These are phyloP conservation scores for Chitala chitala DNA, from an alignment of 2,113 vertebrate species.

Conservation along the genomic window DNA sequence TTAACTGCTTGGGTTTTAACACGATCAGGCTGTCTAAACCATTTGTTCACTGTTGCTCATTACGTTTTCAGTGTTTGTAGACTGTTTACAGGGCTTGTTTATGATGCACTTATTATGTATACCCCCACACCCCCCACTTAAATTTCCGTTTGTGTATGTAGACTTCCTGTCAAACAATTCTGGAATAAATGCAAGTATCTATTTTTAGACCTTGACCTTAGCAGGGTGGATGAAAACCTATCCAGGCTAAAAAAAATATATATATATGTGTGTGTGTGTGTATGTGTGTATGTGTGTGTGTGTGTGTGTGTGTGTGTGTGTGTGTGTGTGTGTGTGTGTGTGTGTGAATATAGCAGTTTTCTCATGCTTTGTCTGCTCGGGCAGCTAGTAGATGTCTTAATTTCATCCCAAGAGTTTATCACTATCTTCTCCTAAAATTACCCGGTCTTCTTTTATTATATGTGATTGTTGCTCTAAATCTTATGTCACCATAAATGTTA, in stretches of 20 bases:
- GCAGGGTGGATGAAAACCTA: background rate
- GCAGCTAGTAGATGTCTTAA: background rate
- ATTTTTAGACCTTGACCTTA: background rate
- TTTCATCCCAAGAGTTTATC: too few species aligned
- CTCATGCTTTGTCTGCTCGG: background rate
- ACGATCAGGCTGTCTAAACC: background rate
- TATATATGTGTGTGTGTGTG: background rate
- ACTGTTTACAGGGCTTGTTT: background rate
- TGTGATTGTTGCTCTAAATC: too few species aligned
- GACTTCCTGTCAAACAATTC: slow-evolving; percentile 6
- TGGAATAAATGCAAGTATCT: background rate
- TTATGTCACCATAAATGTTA: too few species aligned
- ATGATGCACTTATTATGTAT: background rate
- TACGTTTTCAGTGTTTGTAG: background rate
- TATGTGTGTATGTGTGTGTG: too few species aligned
- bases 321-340: too few species aligned
- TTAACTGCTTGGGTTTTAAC: background rate
- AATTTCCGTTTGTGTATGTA: background rate
- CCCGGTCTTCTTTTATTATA: background rate
- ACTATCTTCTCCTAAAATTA: too few species aligned
- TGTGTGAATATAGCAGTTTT: background rate
- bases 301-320: too few species aligned
- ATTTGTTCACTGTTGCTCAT: background rate
- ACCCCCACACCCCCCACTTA: background rate
- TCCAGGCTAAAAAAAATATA: background rate